Conservation (phyloP, 2,888 invertebrate species). For the Agonopterix heracliana region DNA sequence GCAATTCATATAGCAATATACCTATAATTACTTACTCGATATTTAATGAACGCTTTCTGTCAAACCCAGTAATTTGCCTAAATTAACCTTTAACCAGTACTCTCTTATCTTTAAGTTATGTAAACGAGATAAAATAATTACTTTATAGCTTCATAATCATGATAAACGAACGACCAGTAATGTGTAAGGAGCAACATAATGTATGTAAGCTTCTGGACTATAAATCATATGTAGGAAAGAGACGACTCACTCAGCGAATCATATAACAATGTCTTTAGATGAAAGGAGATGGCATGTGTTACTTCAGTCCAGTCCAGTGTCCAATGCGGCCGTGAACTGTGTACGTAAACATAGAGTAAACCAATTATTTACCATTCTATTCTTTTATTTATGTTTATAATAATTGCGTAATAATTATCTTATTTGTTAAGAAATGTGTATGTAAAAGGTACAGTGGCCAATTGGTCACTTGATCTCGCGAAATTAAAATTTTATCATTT, state of each 20-base stretch:
- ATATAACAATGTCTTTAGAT: conserved; percentile 3
- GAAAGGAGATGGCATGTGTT: conserved; percentile 24
- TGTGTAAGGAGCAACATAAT: conserved; percentile 44
- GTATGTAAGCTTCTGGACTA: conserved; percentile 50
- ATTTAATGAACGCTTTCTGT: too few species aligned
- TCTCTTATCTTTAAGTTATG: conserved; percentile 18
- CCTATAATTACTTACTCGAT: too few species aligned
- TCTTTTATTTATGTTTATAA: conserved; percentile 26
- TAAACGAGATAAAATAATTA: conserved; percentile 58
- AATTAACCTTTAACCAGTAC: conserved; percentile 1
- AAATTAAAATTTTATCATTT: too few species aligned
- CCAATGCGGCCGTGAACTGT: conserved; percentile 55
- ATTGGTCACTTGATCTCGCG: too few species aligned
- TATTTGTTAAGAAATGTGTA: too few species aligned
- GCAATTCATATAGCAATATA: too few species aligned
- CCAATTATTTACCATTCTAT: conserved; percentile 36
- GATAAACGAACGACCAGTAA: conserved; percentile 50
- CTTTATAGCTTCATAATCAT: conserved; percentile 57
- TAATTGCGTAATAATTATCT: too few species aligned
- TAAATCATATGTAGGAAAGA: conserved; percentile 53
- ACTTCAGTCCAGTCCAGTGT: neutral
- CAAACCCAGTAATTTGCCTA: conserved; percentile 1
- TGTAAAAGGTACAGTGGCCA: too few species aligned
- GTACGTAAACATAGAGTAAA: conserved; percentile 55
- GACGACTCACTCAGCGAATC: conserved; percentile 22